These are phyloP conservation scores for Dexiosoma caninum DNA, from an alignment of 2,888 invertebrate species.

Conservation along the genomic window DNA sequence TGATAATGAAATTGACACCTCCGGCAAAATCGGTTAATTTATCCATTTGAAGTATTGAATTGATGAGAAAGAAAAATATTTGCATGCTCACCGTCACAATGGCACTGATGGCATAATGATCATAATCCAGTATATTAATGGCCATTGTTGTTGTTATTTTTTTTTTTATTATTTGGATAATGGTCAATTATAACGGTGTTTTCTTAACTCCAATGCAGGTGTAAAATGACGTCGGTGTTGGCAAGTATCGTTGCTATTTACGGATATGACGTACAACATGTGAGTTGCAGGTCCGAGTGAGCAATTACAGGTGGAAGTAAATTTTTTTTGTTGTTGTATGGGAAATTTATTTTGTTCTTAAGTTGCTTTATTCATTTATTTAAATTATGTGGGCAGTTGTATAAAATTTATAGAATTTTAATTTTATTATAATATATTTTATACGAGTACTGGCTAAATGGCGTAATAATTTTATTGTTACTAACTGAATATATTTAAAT, in stretches of 20 bases:
- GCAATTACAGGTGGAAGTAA: background rate
- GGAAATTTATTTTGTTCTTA: background rate
- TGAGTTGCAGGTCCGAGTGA: background rate
- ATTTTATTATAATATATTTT: conserved; percentile 2
- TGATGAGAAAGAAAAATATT: conserved; percentile 91
- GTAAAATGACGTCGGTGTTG: background rate
- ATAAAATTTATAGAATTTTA: conserved; percentile 32
- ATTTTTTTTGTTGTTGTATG: conserved; percentile 9
- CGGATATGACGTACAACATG: background rate
- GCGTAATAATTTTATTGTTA: conserved; percentile 1
- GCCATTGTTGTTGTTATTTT: conserved; percentile 69
- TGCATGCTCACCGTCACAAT: conserved; percentile 92
- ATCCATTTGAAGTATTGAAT: conserved; percentile 91
- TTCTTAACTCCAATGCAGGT: background rate
- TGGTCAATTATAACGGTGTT: background rate
- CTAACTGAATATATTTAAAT: conserved; percentile 17
- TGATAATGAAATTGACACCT: conserved; percentile 93
- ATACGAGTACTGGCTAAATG: background rate
- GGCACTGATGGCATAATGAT: conserved; percentile 91
- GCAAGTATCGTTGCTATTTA: background rate
- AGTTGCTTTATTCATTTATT: background rate
- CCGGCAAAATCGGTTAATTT: conserved; percentile 96
- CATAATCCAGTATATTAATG: conserved; percentile 83
- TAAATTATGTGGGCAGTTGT: conserved; percentile 48
- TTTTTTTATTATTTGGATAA: background rate